phyloP scores from a whole-genome alignment of 1,140 invertebrate genomes.

The Sarcophaga peregrina region DNA sequence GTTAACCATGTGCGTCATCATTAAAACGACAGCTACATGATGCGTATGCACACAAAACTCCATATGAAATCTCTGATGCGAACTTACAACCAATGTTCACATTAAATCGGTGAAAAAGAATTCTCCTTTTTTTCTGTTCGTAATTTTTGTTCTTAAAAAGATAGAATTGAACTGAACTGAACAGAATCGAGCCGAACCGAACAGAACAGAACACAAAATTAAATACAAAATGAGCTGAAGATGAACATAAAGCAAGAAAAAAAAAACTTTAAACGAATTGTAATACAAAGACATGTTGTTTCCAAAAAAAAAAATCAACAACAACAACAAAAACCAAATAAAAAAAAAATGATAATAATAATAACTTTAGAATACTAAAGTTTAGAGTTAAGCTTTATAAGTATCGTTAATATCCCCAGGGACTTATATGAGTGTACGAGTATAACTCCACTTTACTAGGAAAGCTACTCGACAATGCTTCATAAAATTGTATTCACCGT shows the following conservation, averaged over 20 bases:
- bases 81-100: slow-evolving; percentile 25
- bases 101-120: neutral
- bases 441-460: slow-evolving; percentile 9
- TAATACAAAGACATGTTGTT: neutral
- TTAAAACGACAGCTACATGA: slow-evolving; percentile 40
- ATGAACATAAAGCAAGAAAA: neutral
- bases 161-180: no score
- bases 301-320: neutral
- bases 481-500: neutral
- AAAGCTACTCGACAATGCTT: neutral
- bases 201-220: neutral
- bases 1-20: slow-evolving; percentile 33
- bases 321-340: neutral
- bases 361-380: slow-evolving; percentile 25
- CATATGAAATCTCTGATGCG: slow-evolving; percentile 1
- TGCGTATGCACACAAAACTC: slow-evolving; percentile 36
- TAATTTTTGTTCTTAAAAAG: no score
- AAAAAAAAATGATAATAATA: neutral
- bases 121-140: no score
- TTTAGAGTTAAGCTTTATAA: slow-evolving; percentile 35
- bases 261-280: no score
- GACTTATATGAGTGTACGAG: slow-evolving; percentile 16
- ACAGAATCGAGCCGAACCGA: neutral
- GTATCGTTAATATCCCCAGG: slow-evolving; percentile 36
- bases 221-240: neutral